Percentiles rank a stretch among this genome's conserved stretches.
Evolutionary conservation across 2,113 vertebrate genomes (phyloP).

Genomic region (Mirounga angustirostris): DNA sequence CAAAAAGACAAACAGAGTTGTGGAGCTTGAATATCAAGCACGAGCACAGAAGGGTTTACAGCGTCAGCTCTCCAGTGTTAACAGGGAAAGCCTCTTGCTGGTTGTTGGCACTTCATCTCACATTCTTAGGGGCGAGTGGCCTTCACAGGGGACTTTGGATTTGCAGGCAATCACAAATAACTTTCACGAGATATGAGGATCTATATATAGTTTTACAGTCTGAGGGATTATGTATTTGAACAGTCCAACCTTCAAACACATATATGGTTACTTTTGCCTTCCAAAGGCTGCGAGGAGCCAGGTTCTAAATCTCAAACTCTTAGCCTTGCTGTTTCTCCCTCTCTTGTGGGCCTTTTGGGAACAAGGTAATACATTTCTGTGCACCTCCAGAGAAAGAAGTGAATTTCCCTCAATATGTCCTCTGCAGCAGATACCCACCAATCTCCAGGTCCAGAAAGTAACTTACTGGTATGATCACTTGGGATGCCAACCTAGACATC

Average conservation of each 20-base stretch:
- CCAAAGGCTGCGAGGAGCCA: neutral
- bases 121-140: neutral
- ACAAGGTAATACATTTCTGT: neutral
- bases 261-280: neutral
- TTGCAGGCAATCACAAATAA: neutral
- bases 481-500: neutral
- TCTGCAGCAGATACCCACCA: neutral
- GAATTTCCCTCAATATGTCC: neutral
- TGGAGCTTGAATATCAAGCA: neutral
- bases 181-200: neutral
- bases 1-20: neutral
- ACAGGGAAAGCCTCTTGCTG: neutral
- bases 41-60: fast-evolving
- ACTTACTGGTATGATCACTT: neutral
- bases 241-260: neutral
- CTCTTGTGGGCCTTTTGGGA: neutral
- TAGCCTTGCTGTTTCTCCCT: neutral
- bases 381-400: neutral
- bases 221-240: neutral
- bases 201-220: neutral
- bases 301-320: neutral
- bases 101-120: neutral
- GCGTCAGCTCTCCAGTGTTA: fast-evolving
- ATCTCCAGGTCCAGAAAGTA: neutral
- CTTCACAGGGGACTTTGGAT: neutral